Conservation (phyloP, 1,140 invertebrate species). For the Drosophila ohnishii region DNA sequence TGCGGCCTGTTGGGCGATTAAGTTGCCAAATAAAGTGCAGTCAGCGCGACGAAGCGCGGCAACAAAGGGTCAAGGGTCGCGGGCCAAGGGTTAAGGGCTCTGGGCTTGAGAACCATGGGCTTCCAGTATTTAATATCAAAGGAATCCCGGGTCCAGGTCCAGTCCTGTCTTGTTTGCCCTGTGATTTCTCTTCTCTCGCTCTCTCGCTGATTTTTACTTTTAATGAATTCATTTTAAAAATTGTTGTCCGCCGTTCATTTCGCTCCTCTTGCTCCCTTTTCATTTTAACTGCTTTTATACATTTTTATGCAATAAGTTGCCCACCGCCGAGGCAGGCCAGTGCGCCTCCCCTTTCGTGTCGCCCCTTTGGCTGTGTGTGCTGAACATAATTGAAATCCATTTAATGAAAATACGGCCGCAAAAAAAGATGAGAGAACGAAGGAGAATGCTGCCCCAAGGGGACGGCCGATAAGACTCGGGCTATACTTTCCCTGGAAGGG, state of each 20-base stretch:
- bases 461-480: conserved; percentile 44
- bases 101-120: background rate
- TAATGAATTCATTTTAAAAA: conserved; percentile 78
- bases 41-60: conserved; percentile 41
- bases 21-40: conserved; percentile 80
- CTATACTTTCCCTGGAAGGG: background rate
- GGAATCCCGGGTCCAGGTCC: conserved; percentile 35
- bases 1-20: conserved; percentile 72
- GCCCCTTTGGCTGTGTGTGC: conserved; percentile 27
- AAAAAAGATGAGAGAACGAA: conserved; percentile 35
- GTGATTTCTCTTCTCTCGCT: conserved; percentile 64
- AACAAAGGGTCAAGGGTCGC: conserved; percentile 61
- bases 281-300: conserved; percentile 68
- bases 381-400: conserved; percentile 80
- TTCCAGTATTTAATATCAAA: conserved; percentile 77
- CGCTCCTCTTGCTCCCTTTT: conserved; percentile 22
- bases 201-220: conserved; percentile 75
- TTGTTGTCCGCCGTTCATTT: conserved; percentile 37
- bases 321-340: background rate
- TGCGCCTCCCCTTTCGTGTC: conserved; percentile 8
- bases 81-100: conserved; percentile 15
- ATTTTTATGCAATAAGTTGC: conserved; percentile 70
- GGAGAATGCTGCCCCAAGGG: conserved; percentile 19
- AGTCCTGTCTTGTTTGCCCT: conserved; percentile 59
- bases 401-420: conserved; percentile 77